Conservation (phyloP, 2,113 vertebrate species). For the Trichomycterus rosablanca region DNA sequence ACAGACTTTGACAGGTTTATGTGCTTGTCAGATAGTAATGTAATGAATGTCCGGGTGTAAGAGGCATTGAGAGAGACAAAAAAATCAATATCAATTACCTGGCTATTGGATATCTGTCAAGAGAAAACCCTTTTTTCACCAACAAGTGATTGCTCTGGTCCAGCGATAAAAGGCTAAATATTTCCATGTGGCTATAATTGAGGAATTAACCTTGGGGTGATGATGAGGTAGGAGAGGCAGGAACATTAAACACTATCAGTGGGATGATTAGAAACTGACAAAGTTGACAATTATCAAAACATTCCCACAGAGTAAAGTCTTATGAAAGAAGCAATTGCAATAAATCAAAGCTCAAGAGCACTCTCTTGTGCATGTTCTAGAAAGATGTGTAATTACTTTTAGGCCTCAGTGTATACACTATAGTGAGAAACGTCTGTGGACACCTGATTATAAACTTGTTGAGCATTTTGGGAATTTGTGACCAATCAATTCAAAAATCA, state of each 20-base stretch:
- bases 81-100: slow-evolving; percentile 71
- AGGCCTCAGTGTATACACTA: too few relatives aligned
- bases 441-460: too few relatives aligned
- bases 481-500: too few relatives aligned
- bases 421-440: too few relatives aligned
- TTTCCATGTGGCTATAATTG: slow-evolving; percentile 48
- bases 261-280: neutral
- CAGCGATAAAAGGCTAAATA: slow-evolving; percentile 39
- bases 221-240: slow-evolving; percentile 3
- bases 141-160: slow-evolving; percentile 47
- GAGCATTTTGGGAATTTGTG: too few relatives aligned
- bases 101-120: slow-evolving; percentile 60
- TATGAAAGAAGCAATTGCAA: too few relatives aligned
- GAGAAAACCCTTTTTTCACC: slow-evolving; percentile 47
- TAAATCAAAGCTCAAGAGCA: too few relatives aligned
- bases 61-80: slow-evolving; percentile 52
- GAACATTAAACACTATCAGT: neutral
- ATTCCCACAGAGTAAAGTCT: too few relatives aligned
- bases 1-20: slow-evolving; percentile 30
- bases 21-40: slow-evolving; percentile 37
- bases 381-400: too few relatives aligned
- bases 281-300: too few relatives aligned
- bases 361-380: too few relatives aligned
- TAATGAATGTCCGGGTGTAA: slow-evolving; percentile 57
- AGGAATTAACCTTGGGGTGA: slow-evolving; percentile 49